These are phyloP conservation scores for Clarias pachynema DNA, from an alignment of 2,797 vertebrate species.

Conservation along the genomic window DNA sequence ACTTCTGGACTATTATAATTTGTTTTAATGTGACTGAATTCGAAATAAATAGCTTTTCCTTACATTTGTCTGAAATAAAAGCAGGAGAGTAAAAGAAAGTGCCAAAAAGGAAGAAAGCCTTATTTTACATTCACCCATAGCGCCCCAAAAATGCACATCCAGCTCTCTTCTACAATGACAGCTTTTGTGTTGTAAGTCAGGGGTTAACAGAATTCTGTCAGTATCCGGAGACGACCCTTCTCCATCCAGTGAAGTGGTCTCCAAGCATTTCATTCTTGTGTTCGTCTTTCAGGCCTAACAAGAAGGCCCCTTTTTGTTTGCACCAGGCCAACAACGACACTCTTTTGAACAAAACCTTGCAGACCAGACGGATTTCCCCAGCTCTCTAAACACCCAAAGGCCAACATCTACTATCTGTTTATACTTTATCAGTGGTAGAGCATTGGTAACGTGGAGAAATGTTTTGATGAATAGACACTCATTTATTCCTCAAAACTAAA, in stretches of 20 bases:
- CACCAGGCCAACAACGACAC: conserved; percentile 42
- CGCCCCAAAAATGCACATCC: conserved; percentile 63
- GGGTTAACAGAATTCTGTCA: conserved; percentile 72
- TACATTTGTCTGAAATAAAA: conserved; percentile 67
- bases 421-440: neutral
- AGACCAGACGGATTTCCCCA: conserved; percentile 45
- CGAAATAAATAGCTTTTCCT: conserved; percentile 64
- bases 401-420: conserved; percentile 17
- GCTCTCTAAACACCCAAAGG: conserved; percentile 26
- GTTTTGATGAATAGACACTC: conserved; percentile 16
- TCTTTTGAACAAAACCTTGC: conserved; percentile 50
- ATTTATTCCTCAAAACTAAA: neutral
- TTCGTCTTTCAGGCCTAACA: conserved; percentile 54
- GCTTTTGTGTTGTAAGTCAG: conserved; percentile 71
- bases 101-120: conserved; percentile 65
- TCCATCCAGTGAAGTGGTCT: conserved; percentile 51
- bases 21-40: conserved; percentile 66
- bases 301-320: conserved; percentile 53
- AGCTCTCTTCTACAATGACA: conserved; percentile 68
- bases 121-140: conserved; percentile 74
- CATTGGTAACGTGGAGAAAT: neutral
- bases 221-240: conserved; percentile 62
- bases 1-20: conserved; percentile 68
- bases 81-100: conserved; percentile 67
- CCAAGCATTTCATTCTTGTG: conserved; percentile 53